A percentile compares a stretch with the other conserved stretches of the same genome.
Evolutionary conservation across 2,797 vertebrate genomes (phyloP).

Genomic region (Anguilla pacifica): DNA sequence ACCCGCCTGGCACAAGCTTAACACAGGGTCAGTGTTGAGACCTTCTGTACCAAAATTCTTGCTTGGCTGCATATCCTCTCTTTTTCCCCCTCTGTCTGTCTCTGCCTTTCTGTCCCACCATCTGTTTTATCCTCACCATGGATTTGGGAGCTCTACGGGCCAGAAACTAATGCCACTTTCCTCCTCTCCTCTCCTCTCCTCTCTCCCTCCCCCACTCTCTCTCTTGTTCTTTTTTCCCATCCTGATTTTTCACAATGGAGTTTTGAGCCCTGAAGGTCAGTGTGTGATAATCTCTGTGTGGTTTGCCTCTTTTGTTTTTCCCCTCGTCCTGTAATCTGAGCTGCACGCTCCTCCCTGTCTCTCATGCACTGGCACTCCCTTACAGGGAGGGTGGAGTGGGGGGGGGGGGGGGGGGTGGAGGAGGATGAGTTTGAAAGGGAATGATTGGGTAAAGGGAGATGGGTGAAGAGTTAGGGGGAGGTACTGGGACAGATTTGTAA

Average conservation of each 20-base stretch:
- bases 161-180: constrained; percentile 63
- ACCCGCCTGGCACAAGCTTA: background rate
- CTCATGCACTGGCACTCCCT: background rate
- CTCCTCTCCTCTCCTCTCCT: constrained; percentile 35
- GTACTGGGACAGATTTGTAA: background rate
- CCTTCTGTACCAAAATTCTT: background rate
- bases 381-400: background rate
- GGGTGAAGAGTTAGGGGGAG: background rate
- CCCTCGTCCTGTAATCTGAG: constrained; percentile 6
- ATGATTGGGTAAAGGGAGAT: background rate
- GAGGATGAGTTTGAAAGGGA: background rate
- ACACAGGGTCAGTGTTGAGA: background rate
- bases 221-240: constrained; percentile 51
- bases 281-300: constrained; percentile 62
- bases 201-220: constrained; percentile 19
- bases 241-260: constrained; percentile 70
- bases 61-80: background rate
- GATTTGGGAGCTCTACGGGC: constrained; percentile 54
- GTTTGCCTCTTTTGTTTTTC: constrained; percentile 30
- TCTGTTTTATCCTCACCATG: constrained; percentile 36
- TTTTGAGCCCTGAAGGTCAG: constrained; percentile 70
- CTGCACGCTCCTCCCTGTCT: background rate
- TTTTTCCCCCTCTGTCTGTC: constrained; percentile 27
- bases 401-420: background rate
- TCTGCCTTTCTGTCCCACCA: background rate